phyloP scores from a whole-genome alignment of 2,797 vertebrate species.

The Lithobates pipiens region DNA sequence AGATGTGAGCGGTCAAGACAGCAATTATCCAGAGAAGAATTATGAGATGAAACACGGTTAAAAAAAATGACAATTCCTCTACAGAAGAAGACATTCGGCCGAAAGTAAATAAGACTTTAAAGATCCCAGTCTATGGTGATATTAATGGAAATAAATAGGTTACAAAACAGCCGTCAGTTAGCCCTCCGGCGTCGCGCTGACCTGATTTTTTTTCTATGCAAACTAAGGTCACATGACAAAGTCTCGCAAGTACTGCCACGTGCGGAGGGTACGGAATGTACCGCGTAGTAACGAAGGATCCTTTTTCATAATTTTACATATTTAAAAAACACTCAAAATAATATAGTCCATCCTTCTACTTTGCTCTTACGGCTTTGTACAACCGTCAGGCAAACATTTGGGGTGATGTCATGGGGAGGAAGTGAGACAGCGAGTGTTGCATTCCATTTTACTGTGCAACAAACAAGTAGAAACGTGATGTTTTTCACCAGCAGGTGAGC shows the following conservation, averaged over 20 bases:
- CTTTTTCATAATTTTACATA: constrained; percentile 38
- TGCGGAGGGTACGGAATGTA: constrained; percentile 39
- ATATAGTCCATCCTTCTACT: neutral
- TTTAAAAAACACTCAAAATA: constrained; percentile 6
- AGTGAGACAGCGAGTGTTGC: constrained; percentile 19
- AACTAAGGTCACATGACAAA: constrained; percentile 28
- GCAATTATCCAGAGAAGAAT: neutral
- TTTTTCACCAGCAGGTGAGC: constrained; percentile 27
- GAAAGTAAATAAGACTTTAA: too few species aligned
- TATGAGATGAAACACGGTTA: neutral
- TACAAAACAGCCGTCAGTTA: constrained; percentile 23
- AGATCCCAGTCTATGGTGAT: neutral
- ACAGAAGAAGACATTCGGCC: neutral
- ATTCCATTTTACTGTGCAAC: constrained; percentile 46
- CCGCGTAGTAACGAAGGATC: neutral
- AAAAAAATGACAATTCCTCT: neutral
- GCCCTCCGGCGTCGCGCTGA: constrained; percentile 30
- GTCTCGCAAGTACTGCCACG: constrained; percentile 28
- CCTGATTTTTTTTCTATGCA: constrained; percentile 30
- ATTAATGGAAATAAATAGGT: constrained; percentile 25
- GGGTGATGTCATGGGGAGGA: constrained; percentile 53
- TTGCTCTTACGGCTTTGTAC: constrained; percentile 50
- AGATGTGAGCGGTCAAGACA: neutral
- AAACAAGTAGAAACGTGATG: constrained; percentile 57
- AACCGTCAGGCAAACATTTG: constrained; percentile 38